A percentile compares a stretch with the other conserved stretches of the same genome.
Conservation (phyloP, 2,113 vertebrate species). For the Cyphomyrus plagiostoma region DNA sequence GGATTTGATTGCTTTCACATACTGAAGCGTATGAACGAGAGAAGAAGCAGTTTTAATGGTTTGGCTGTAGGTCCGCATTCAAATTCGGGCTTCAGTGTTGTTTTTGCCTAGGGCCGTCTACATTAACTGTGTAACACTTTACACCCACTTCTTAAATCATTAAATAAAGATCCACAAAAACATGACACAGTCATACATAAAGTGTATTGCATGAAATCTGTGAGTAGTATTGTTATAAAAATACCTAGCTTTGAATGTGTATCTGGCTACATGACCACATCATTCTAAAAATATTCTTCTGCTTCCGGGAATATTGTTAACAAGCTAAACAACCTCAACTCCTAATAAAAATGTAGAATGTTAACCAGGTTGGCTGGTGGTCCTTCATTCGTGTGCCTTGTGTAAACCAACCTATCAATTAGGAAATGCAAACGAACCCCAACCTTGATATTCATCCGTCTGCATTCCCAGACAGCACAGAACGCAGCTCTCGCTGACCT, state of each 20-base stretch:
- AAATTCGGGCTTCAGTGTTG: not conserved
- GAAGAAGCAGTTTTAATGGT: not conserved
- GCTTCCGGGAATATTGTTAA: not conserved
- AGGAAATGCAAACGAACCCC: not conserved
- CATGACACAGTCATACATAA: not conserved
- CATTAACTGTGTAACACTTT: not conserved
- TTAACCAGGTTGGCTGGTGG: not conserved
- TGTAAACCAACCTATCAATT: not conserved
- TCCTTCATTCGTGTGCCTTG: not conserved
- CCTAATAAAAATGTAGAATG: not conserved
- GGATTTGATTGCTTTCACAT: not conserved
- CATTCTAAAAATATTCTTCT: not conserved
- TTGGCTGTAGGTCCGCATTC: not conserved
- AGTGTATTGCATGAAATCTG: not conserved
- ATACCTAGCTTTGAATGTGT: conserved; percentile 11
- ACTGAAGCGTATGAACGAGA: not conserved
- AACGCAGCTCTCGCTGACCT: not conserved
- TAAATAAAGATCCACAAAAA: not conserved
- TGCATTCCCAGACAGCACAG: not conserved
- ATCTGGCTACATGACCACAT: not conserved
- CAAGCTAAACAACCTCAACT: not conserved
- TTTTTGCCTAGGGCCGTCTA: not conserved
- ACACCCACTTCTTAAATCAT: conserved; percentile 4
- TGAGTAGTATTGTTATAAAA: conserved; percentile 1
- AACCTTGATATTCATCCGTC: not conserved